Percentiles rank a stretch among this genome's conserved stretches.
Conservation (phyloP, 2,113 vertebrate species). For the Rhadina sibilatrix region DNA sequence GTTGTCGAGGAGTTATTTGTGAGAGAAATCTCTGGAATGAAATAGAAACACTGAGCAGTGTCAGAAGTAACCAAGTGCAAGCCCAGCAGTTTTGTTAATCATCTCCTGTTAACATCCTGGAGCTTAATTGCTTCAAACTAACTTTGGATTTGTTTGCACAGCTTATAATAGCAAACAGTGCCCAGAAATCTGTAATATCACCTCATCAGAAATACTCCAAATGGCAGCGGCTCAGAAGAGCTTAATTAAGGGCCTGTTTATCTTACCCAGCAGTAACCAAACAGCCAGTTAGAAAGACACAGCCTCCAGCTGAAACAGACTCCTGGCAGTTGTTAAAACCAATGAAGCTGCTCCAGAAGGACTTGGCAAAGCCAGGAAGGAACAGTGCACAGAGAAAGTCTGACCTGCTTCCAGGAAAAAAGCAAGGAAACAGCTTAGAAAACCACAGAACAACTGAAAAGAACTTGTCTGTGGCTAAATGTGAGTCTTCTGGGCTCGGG, state of each 20-base stretch:
- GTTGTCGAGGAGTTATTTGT: neutral
- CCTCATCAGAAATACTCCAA: neutral
- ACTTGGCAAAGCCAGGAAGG: neutral
- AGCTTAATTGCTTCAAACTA: neutral
- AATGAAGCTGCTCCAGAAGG: neutral
- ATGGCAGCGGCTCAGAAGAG: neutral
- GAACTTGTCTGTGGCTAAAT: neutral
- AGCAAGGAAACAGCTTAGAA: neutral
- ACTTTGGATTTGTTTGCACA: slow-evolving; percentile 1
- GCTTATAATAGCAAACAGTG: neutral
- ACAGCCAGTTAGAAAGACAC: neutral
- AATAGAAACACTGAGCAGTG: neutral
- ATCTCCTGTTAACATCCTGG: neutral
- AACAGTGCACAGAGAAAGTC: neutral
- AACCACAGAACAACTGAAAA: neutral
- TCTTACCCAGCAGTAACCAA: neutral
- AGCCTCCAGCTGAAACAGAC: neutral
- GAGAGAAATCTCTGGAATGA: neutral
- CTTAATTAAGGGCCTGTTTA: slow-evolving; percentile 4
- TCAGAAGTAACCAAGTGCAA: neutral
- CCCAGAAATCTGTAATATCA: neutral
- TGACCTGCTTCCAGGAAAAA: neutral
- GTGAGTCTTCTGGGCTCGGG: neutral
- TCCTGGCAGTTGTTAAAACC: neutral
- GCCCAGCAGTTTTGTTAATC: neutral